These are phyloP conservation scores for Hyppa rectilinea DNA, from an alignment of 2,888 invertebrate genomes.

Conservation along the genomic window DNA sequence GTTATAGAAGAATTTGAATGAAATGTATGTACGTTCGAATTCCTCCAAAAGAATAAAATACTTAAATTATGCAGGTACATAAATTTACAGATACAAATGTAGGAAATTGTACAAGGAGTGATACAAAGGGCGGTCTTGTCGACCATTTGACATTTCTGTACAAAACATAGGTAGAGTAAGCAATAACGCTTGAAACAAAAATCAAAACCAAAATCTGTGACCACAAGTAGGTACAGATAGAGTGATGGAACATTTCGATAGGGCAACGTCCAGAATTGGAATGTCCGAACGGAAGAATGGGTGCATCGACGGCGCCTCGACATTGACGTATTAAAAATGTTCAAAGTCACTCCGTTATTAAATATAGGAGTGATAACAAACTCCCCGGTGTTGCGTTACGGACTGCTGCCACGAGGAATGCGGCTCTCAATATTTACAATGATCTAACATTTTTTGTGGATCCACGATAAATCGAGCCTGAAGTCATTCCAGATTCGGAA, in stretches of 20 bases:
- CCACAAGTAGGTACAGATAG: constrained; percentile 22
- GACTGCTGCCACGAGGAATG: constrained; percentile 74
- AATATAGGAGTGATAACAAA: constrained; percentile 75
- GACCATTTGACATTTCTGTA: too few species aligned
- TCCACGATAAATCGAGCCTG: constrained; percentile 55
- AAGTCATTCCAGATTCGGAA: constrained; percentile 31
- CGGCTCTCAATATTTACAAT: constrained; percentile 69
- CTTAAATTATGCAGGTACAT: too few species aligned
- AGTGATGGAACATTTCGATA: constrained; percentile 47
- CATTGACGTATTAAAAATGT: constrained; percentile 73
- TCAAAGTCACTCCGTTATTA: constrained; percentile 79
- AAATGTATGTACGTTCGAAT: too few species aligned
- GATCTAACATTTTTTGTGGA: constrained; percentile 66
- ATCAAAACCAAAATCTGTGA: constrained; percentile 21
- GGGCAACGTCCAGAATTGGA: constrained; percentile 65
- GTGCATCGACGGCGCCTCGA: constrained; percentile 63
- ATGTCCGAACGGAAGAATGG: constrained; percentile 64
- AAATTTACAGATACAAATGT: too few species aligned
- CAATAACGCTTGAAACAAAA: neutral
- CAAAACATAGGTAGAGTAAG: too few species aligned
- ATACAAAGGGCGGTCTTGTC: too few species aligned
- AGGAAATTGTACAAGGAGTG: too few species aligned
- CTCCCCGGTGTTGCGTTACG: constrained; percentile 68
- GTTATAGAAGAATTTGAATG: too few species aligned
- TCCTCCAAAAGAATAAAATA: too few species aligned